Percentiles rank a stretch among this genome's conserved stretches.
These are phyloP conservation scores for Hermaeophaga mercurialis DNA, from an alignment of 2,888 invertebrate species.

Conservation along the genomic window DNA sequence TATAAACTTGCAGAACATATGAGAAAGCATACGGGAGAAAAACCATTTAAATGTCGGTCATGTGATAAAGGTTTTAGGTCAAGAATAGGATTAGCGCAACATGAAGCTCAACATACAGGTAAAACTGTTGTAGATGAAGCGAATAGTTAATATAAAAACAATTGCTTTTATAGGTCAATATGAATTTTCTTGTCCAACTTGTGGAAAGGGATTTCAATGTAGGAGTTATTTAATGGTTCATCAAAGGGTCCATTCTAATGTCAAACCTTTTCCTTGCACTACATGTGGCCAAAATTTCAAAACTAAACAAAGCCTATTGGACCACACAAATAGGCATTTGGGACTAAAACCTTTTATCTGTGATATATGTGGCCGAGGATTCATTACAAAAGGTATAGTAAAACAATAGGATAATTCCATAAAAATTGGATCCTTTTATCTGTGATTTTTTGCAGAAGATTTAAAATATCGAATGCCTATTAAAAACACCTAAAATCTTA, in stretches of 20 bases:
- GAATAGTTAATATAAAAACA: too few relatives aligned
- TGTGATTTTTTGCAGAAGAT: too few relatives aligned
- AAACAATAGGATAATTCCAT: too few relatives aligned
- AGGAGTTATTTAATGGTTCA: slow-evolving; percentile 66
- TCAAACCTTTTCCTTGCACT: slow-evolving; percentile 64
- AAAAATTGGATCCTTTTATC: too few relatives aligned
- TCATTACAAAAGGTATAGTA: slow-evolving; percentile 61
- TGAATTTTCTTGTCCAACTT: slow-evolving; percentile 63
- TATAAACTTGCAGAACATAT: slow-evolving; percentile 66
- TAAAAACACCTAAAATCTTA: too few relatives aligned
- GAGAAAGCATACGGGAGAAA: slow-evolving; percentile 66
- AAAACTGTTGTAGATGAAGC: too few relatives aligned
- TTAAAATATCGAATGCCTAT: too few relatives aligned
- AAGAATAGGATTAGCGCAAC: slow-evolving; percentile 65
- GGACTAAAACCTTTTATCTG: slow-evolving; percentile 66
- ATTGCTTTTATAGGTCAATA: slow-evolving; percentile 59
- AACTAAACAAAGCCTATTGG: slow-evolving; percentile 64
- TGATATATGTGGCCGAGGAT: slow-evolving; percentile 63
- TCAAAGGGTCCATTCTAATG: slow-evolving; percentile 65
- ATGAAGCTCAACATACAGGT: slow-evolving; percentile 65
- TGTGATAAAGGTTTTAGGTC: slow-evolving; percentile 67
- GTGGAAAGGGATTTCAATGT: slow-evolving; percentile 67
- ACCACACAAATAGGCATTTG: slow-evolving; percentile 65
- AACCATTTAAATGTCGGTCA: slow-evolving; percentile 63
- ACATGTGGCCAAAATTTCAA: slow-evolving; percentile 65